Percentiles rank a stretch among this genome's conserved stretches.
These are phyloP conservation scores for Telmatherina bonti DNA, from an alignment of 2,797 vertebrate genomes.

Conservation along the genomic window DNA sequence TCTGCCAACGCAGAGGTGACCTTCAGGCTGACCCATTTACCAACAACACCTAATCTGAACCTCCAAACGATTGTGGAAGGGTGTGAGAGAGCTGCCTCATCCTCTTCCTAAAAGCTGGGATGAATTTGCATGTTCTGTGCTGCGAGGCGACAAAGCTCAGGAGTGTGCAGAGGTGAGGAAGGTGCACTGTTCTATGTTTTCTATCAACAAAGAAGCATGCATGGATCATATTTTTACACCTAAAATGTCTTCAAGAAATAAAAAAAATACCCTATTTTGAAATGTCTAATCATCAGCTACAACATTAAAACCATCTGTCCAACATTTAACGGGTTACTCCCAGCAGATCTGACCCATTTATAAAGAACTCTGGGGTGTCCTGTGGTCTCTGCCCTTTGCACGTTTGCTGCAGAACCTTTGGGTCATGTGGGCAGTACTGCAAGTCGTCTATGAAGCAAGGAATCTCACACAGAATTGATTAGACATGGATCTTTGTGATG, in stretches of 20 bases:
- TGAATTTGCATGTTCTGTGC: constrained; percentile 22
- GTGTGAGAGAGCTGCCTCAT: background rate
- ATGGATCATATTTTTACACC: constrained; percentile 12
- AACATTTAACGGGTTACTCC: background rate
- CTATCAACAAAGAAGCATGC: constrained; percentile 5
- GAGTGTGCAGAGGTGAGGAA: constrained; percentile 17
- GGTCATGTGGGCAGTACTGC: background rate
- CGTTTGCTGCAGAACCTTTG: background rate
- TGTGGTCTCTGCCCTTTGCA: background rate
- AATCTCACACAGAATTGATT: background rate
- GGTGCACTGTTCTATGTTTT: background rate
- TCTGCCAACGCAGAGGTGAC: constrained; percentile 40
- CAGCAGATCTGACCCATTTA: background rate
- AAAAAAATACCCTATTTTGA: constrained; percentile 31
- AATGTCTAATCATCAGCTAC: background rate
- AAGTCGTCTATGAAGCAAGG: background rate
- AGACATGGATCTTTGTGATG: background rate
- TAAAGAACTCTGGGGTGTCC: background rate
- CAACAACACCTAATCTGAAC: constrained; percentile 29
- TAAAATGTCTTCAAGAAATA: constrained; percentile 15
- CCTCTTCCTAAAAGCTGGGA: constrained; percentile 7
- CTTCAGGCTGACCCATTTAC: constrained; percentile 50
- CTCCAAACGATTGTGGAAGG: constrained; percentile 13
- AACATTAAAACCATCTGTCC: background rate
- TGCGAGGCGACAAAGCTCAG: constrained; percentile 18